These are phyloP conservation scores for Oxygymnocypris stewartii DNA, from an alignment of 2,113 vertebrate genomes.

Conservation along the genomic window DNA sequence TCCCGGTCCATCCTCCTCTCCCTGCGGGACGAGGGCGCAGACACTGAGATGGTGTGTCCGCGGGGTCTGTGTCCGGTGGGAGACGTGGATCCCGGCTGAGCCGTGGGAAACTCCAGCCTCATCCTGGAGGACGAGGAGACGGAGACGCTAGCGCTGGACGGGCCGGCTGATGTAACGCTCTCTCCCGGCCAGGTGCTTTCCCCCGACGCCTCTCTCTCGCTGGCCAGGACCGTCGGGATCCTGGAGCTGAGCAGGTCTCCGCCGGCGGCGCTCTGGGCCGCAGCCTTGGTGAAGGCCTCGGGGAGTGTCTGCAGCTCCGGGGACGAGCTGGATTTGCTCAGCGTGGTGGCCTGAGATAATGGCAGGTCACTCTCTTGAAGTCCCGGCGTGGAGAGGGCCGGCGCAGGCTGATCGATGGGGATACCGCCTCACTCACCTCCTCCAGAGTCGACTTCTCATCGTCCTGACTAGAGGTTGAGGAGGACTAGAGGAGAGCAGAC, in stretches of 20 bases:
- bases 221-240: conserved; percentile 47
- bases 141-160: conserved; percentile 51
- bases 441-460: neutral
- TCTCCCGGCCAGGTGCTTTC: conserved; percentile 21
- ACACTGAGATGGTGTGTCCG: conserved; percentile 96
- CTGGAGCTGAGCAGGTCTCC: conserved; percentile 40
- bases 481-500: neutral
- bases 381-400: neutral
- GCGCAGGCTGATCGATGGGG: neutral
- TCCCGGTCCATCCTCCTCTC: conserved; percentile 85
- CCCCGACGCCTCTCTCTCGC: conserved; percentile 57
- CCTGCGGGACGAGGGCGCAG: conserved; percentile 89
- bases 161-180: conserved; percentile 19
- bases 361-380: neutral
- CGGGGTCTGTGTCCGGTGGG: conserved; percentile 87
- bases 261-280: conserved; percentile 62
- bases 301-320: conserved; percentile 93
- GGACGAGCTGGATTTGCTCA: conserved; percentile 98
- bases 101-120: conserved; percentile 72
- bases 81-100: conserved; percentile 77
- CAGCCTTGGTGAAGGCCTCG: conserved; percentile 80
- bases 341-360: conserved; percentile 66
- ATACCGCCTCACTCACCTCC: neutral
- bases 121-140: conserved; percentile 59
- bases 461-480: neutral